Base-by-base conservation (phyloP, 2,113 vertebrate species). In the Syngnathus typhle region DNA sequence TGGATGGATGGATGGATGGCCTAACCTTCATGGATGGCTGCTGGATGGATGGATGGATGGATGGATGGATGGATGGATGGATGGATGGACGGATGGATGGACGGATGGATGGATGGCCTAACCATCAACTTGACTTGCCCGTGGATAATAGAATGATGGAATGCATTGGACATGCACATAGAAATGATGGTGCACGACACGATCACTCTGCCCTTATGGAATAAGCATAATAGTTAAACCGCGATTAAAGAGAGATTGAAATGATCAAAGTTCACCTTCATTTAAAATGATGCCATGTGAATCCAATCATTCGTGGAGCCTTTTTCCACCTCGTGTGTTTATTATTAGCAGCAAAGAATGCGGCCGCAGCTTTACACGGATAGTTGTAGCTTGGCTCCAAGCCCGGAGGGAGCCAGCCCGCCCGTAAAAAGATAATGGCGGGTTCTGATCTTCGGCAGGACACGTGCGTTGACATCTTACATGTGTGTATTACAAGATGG, bases 261-360 rank as follows among this genome's bases (percentile, higher is more conserved):
- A 32, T 12, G 43, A 44, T 13, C 13, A 13, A 13, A 44, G 12
- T 44, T 44, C 11, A 10, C 11, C 43, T 44, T 1, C 43, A 44
- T 44, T 3, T 12, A 44, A 44, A 44, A 44, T 12, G 9, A 39
- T 46, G 43, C 15, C 15, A 15, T 46, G 43, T 46, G 43, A 46
- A 46, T 5, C 11, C 10, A 10, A 43, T 43, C 8, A 9, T 43
- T 43, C 2, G 41, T 43, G 8, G 6, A 66, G 39, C 68, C 69
- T 60, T 6, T 5, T 41, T 84, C 82, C 84, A 80, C 82, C 73
- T 84, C 71, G 68, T 69, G 72, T 78, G 71, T 84, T 82, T 78
- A 76, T 84, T 69, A 83, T 83, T 77, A 77, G 65, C 61, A 77
- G 85, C 72, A 77, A 85, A 85, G 84, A 86, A 87, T 86, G 76